Base-by-base conservation (phyloP, 1,140 invertebrate genomes). In the Lasaia peninsularis region DNA sequence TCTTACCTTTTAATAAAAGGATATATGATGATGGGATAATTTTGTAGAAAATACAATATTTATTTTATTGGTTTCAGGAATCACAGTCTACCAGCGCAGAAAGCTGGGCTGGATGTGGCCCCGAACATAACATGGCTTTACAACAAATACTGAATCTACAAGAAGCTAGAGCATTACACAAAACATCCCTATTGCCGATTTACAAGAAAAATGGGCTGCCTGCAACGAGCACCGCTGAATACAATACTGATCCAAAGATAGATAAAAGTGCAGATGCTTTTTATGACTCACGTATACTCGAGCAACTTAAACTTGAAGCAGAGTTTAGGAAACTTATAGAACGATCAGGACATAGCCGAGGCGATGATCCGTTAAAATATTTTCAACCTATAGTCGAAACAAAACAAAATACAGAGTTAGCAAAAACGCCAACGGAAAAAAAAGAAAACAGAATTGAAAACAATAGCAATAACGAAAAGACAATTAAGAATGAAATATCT, bases 251-350 rank as follows among this genome's bases (percentile, higher is more conserved):
- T 40, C 71, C 75, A 49, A 78, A 35, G 16, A 31, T 35, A 65
- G 65, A 67, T 34, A 70, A 58, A 51, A 62, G 58, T 44, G 67
- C 65, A 62, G 80, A 79, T 12, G 59, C 63, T 1, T 71, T 78
- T 12, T 40, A 63, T 5, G 86, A 88, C 33, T 48, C 73, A 2
- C 64, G 80, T 60, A 71, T 75, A 2, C 60, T 89, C 11, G 86
- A 90, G 50, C 86, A 89, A 58, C 56, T 86, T 6, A 86, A 86
- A 57, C 65, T 88, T 3, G 83, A 90, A 67, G 77, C 83, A 2
- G 88, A 90, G 52, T 88, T 89, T 59, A 75, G 81, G 68, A 85
- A 78, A 63, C 69, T 90, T n/a, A 83, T 85, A 63, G 89, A 90
- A 64, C 77, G 81, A 28, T 73, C 82, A 8, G 69, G 69, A 9